A percentile compares a stretch with the other conserved stretches of the same genome.
Evolutionary conservation across 1,140 invertebrate species (phyloP).

Genomic region (Spodoptera litura): DNA sequence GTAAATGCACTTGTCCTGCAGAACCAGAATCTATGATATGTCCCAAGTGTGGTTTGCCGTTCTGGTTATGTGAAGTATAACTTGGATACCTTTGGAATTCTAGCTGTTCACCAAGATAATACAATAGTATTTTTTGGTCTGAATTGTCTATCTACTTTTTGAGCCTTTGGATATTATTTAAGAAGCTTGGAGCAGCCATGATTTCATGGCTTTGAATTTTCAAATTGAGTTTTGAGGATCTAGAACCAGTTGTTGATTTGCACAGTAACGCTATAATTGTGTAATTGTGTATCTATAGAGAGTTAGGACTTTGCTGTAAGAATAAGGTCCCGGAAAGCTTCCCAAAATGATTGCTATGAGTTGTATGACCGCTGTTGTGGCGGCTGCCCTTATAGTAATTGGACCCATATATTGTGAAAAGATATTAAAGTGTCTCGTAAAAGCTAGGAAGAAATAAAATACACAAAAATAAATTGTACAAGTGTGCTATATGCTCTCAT

Average conservation of each 20-base stretch:
- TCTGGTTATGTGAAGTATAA: constrained; percentile 50
- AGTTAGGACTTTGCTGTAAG: constrained; percentile 45
- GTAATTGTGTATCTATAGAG: not conserved
- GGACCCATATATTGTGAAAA: constrained; percentile 71
- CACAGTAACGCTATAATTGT: too few species aligned
- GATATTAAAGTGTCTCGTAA: constrained; percentile 63
- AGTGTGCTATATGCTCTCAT: not conserved
- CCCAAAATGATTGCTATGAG: constrained; percentile 71
- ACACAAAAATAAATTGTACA: constrained; percentile 5
- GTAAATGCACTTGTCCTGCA: constrained; percentile 66
- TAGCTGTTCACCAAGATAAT: too few species aligned
- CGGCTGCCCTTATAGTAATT: constrained; percentile 59
- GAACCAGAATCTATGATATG: constrained; percentile 58
- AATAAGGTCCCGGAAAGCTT: too few species aligned
- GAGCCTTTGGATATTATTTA: too few species aligned
- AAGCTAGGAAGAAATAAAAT: constrained; percentile 44
- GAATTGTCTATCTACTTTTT: too few species aligned
- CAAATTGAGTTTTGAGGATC: too few species aligned
- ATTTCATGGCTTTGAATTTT: not conserved
- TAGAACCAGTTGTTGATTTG: too few species aligned
- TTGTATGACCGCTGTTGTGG: constrained; percentile 59
- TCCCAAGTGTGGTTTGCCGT: constrained; percentile 71
- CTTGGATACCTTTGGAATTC: not conserved
- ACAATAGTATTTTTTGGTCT: too few species aligned
- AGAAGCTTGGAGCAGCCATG: too few species aligned